Evolutionary conservation across 2,888 invertebrate species (phyloP), one percentile per base, ranked within the genome.

Genomic region (Hirtodrosophila duncani): DNA sequence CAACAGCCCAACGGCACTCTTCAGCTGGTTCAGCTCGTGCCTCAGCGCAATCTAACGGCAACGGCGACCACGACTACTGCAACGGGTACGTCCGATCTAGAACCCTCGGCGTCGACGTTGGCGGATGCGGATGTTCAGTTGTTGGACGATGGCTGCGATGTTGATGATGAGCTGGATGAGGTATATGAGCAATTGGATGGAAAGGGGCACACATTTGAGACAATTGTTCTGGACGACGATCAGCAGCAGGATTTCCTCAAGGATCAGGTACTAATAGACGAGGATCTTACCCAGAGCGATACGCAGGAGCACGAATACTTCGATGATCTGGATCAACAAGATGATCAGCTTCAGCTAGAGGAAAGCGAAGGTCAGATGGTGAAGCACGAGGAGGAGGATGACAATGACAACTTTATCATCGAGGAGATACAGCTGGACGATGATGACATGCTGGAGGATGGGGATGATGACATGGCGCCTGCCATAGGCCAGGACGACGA

Each of bases 1-100:
- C 87, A 87, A 46, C 86, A 86, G 41, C 79, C 84, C 7, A 87
- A 87, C 58, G 86, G 87, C 1, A 83, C 83, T 7, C 41, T 84
- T n/a, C 84, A 84, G 44, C 45, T 84, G 8, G 81, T 84, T 1
- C 84, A 84, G 16, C 38, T 84, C 9, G 71, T 84, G 9, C 82
- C 83, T 2, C 84, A 84, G 29, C 69, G 83, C 1, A 63, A 23
- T 4, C 31, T 55, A 11, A 33, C 39, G 10, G 31, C 18, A 1
- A 17, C 42, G n/a, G 60, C 53, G 13, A 63, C 53, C 1, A 63
- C 74, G 1, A 61, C 78, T 8, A 56, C n/a, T n/a, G n/a, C 58
- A 3, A 52, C 46, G 1, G 24, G 26, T 17, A 44, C 64, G 9
- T 27, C 59, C 7, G 75, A 74, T 9, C 58, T 83, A 46, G 72